Evolutionary conservation across 2,888 invertebrate genomes (phyloP).

Genomic region (Hydrotaea cyrtoneurina): DNA sequence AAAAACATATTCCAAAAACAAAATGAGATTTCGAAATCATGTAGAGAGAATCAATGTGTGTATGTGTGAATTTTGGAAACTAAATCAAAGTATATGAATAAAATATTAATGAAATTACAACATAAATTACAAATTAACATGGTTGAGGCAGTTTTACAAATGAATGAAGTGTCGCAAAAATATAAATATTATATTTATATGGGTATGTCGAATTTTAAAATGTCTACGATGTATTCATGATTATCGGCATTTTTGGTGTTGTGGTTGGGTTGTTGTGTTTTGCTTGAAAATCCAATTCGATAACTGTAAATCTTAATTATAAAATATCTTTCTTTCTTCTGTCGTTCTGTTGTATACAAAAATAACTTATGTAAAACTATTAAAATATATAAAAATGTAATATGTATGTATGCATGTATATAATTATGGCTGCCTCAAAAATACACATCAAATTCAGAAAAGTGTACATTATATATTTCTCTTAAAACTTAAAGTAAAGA

Average conservation of each 20-base stretch:
- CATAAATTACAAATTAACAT: neutral
- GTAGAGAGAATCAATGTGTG: neutral
- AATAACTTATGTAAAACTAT: neutral
- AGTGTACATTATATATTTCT: neutral
- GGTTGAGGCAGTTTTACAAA: neutral
- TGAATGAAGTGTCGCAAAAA: neutral
- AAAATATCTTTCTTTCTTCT: too few species aligned
- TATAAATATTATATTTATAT: neutral
- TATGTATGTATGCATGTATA: neutral
- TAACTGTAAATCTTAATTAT: neutral
- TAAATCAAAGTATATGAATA: neutral
- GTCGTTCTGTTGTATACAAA: neutral
- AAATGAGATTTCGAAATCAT: constrained; percentile 20
- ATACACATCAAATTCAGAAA: constrained; percentile 1
- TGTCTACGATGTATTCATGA: neutral
- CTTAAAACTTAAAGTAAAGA: constrained; percentile 12
- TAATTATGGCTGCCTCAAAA: constrained; percentile 60
- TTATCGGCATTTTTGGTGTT: neutral
- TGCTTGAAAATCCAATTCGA: neutral
- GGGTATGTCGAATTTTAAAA: neutral
- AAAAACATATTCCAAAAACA: constrained; percentile 26
- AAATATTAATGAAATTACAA: constrained; percentile 1
- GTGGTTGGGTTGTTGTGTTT: too few species aligned
- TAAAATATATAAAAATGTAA: too few species aligned
- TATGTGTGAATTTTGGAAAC: neutral